Conservation (phyloP, 2,797 vertebrate species). For the Cirrhinus mrigala region DNA sequence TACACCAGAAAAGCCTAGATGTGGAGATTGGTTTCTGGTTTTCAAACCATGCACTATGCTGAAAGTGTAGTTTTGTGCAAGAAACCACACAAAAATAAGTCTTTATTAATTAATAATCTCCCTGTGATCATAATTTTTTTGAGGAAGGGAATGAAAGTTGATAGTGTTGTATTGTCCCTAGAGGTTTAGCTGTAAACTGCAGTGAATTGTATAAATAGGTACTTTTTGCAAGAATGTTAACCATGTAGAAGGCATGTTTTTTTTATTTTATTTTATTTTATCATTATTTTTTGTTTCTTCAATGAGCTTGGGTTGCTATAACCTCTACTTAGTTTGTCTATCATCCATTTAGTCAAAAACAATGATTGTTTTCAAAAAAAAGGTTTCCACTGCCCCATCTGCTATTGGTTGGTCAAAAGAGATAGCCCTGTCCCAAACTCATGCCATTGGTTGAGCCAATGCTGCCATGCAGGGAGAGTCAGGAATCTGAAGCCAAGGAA, state of each 20-base stretch:
- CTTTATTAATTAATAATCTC: too few relatives aligned
- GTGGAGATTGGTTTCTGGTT: background rate
- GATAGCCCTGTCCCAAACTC: background rate
- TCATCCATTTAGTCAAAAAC: background rate
- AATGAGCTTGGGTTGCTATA: background rate
- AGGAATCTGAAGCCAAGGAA: background rate
- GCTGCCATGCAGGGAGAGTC: background rate
- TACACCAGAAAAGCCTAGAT: background rate
- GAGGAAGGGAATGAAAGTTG: background rate
- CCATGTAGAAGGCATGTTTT: background rate
- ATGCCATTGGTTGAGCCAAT: background rate
- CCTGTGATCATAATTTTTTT: too few relatives aligned
- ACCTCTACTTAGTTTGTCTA: background rate
- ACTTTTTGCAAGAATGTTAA: too few relatives aligned
- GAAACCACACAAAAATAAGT: background rate
- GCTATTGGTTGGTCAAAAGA: background rate
- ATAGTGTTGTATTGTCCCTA: background rate
- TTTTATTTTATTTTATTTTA: background rate
- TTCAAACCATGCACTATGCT: background rate
- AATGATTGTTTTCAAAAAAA: background rate
- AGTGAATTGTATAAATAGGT: background rate
- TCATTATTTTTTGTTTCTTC: too few relatives aligned
- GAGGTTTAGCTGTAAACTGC: background rate
- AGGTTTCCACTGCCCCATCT: background rate
- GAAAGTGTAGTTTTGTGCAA: background rate